Evolutionary conservation across 2,888 invertebrate genomes (phyloP), one percentile per base, ranked within the genome.

Genomic region (Bellardia bayeri): DNA sequence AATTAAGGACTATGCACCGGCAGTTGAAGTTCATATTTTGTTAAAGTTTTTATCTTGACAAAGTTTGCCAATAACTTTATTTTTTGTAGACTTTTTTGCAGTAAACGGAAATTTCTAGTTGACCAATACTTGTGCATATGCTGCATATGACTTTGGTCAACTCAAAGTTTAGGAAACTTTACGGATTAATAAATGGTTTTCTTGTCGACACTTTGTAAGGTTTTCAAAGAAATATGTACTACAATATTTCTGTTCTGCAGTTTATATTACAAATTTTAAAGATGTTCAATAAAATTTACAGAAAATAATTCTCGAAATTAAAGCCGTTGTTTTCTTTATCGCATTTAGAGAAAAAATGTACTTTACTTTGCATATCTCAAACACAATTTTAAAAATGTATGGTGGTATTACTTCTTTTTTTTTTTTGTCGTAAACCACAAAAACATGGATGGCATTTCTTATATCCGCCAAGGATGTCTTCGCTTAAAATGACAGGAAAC

Each of bases 381-480:
- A 71, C 82, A 85, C 82, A 87, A 87, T 87, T 85, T 87, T 8
- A 85, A 85, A 85, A 85, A 87, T 87, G 85, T 87, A 82, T 85
- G 75, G 83, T 33, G 71, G 64, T 85, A 64, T 58, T 85, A 64
- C 74, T 66, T 45, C 58, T 66, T 40, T 66, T 8, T 11, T 9
- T 13, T 58, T 75, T 37, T 56, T 68, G 51, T 54, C 11, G 64
- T 66, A 66, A 84, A 66, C 88, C 85, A 71, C 83, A 88, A 88
- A 82, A 85, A 68, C 63, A 78, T 72, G 76, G 81, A 49, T 81
- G 72, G 74, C 84, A 79, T 79, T 85, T 71, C 78, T 85, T 80
- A 82, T 85, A 89, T 90, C 90, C 90, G 89, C 84, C 79, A 86
- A 88, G 89, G 89, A 90, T 90, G 87, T 88, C 89, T 88, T 87